Base-by-base conservation (phyloP, 2,113 vertebrate genomes). In the Saccopteryx bilineata region DNA sequence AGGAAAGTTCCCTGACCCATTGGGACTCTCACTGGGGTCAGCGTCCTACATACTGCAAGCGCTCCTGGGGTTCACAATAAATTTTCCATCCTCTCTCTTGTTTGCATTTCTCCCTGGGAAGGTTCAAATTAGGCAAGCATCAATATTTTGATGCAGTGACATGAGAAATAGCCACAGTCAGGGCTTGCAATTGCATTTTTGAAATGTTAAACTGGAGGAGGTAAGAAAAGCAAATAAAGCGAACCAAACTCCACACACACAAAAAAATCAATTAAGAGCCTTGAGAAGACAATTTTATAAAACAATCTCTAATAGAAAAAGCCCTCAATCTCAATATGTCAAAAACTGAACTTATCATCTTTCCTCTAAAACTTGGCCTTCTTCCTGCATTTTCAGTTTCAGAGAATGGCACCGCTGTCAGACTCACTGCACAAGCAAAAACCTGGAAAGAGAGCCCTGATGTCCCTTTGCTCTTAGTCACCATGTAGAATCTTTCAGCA, bases 1-100 rank as follows among this genome's bases (percentile, higher is more conserved):
- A 96, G 94, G 94, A 95, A 96, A 96, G 71, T 78, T 94, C 95
- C 94, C 71, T 98, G 97, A 98, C 97, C 97, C 96, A 98, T 92
- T 96, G 96, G 72, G 56, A 48, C n/a, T 97, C 92, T 90, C 96
- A 84, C 95, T 96, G 95, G 5, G 80, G 58, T 97, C 95, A 96
- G 96, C 91, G 94, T 96, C 95, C 87, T 93, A 97, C 96, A 96
- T 92, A 94, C 97, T 98, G 90, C 95, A 97, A 91, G 80, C 96
- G 96, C 84, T 90, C 86, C 26, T 61, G 23, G 78, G 82, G 92
- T 89, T 93, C 69, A 11, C 13, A 78, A 86, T 92, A 95, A 92
- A 76, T 94, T 94, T 98, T 97, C 94, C 95, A 96, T 96, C 93
- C 94, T 96, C 86, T 95, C 94, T 93, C 93, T 94, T 98, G 89